Evolutionary conservation across 2,888 invertebrate species (phyloP), one percentile per base, ranked within the genome.

Genomic region (Macrosoma leucophasiata): DNA sequence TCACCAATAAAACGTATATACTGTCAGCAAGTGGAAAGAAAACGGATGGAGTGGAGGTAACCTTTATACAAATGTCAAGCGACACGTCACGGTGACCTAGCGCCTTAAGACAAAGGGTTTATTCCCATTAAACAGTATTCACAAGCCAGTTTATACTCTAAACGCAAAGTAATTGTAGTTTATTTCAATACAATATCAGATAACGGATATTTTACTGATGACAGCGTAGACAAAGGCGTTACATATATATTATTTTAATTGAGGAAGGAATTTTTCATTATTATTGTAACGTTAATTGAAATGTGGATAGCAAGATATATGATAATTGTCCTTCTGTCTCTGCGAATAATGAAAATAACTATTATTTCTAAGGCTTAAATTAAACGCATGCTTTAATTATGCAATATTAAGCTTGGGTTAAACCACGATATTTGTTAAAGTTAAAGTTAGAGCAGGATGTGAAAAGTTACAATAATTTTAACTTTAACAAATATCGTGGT

Each of bases 11-110:
- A 69, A 68, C 65, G 62, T 62, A 63, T n/a, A n/a, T n/a, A 63
- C 36, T 72, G 65, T 71, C 71, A 73, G 67, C 66, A 58, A 61
- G 65, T 60, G n/a, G n/a, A 62, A 74, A 81, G 81, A 75, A 79
- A 78, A 70, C 64, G 58, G 48, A 69, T 66, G 61, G 66, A 71
- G 66, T 62, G 55, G 66, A 65, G 66, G 69, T 75, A 69, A 81
- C 84, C 82, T 84, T 84, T 82, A 59, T 59, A 70, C 59, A 81
- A 84, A 84, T 84, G 84, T 71, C 84, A 84, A 61, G 63, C 72
- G 68, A 66, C 65, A 66, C 62, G 54, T 62, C 63, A 66, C 58
- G 63, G 60, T 60, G 68, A 61, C 66, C 60, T 61, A 61, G 67
- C 67, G 68, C 74, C 76, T 78, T 78, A 70, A 79, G 78, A 81